phyloP scores from a whole-genome alignment of 2,113 vertebrate genomes.

The Pipra filicauda region DNA sequence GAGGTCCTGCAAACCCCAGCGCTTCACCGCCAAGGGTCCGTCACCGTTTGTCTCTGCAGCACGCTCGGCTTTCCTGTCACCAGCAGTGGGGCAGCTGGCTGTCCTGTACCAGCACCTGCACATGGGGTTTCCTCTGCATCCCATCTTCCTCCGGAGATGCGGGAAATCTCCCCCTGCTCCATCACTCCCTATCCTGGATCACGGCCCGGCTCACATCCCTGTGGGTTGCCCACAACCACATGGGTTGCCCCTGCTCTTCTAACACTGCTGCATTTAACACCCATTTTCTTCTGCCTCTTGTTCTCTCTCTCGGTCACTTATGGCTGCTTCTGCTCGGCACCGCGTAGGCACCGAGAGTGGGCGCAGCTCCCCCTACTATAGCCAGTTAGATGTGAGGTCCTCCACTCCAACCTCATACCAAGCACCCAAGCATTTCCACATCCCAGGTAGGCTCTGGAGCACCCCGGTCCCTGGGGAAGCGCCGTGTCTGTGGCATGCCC shows the following conservation, averaged over 20 bases:
- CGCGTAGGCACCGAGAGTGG: slow-evolving; percentile 94
- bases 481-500: slow-evolving; percentile 57
- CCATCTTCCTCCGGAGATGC: background rate
- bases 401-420: slow-evolving; percentile 95
- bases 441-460: slow-evolving; percentile 92
- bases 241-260: background rate
- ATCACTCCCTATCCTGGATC: background rate
- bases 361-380: slow-evolving; percentile 97
- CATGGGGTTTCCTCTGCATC: background rate
- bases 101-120: background rate
- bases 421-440: slow-evolving; percentile 98
- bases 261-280: slow-evolving; percentile 62
- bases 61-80: background rate
- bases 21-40: fast-evolving
- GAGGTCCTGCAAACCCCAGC: background rate
- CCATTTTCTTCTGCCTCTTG: slow-evolving; percentile 69
- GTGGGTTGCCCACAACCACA: background rate
- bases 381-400: slow-evolving; percentile 93
- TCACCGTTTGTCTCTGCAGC: background rate
- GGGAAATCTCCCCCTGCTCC: background rate
- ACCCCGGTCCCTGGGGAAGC: background rate
- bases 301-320: slow-evolving; percentile 74
- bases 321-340: slow-evolving; percentile 83
- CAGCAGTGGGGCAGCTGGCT: background rate
- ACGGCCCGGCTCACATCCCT: background rate